Conservation (phyloP, 2,113 vertebrate species). For the Mirza zaza region DNA sequence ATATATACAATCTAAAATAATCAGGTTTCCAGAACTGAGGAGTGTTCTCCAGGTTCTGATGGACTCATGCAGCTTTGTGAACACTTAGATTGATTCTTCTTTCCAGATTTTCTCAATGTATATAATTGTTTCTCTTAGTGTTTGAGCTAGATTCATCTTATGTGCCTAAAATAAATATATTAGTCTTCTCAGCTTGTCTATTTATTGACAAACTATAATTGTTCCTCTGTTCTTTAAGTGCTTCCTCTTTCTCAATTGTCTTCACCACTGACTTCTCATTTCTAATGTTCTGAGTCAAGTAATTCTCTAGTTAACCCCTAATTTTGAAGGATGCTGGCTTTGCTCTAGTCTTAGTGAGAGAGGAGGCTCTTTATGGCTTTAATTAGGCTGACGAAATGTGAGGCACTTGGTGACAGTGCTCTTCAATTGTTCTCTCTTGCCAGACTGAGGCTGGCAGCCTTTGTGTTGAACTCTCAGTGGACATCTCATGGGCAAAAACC, state of each 20-base stretch:
- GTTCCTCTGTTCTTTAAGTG: background rate
- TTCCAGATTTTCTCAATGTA: background rate
- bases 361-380: background rate
- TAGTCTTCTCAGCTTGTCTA: background rate
- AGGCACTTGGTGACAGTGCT: background rate
- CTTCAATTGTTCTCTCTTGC: background rate
- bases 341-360: background rate
- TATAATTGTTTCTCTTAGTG: background rate
- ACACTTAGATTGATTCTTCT: background rate
- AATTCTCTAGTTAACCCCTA: background rate
- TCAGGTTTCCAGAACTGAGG: background rate
- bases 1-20: background rate
- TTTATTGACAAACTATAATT: background rate
- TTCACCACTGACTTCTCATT: background rate
- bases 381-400: background rate
- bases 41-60: background rate
- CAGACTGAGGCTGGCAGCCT: background rate
- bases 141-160: background rate
- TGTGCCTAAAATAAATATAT: background rate
- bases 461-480: background rate
- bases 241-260: background rate
- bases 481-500: background rate
- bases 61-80: background rate
- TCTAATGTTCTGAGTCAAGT: background rate
- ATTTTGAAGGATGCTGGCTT: background rate